Percentiles rank a stretch among this genome's conserved stretches.
These are phyloP conservation scores for Diadumene lineata DNA, from an alignment of 92 coral and sea anemone genomes.

Conservation along the genomic window DNA sequence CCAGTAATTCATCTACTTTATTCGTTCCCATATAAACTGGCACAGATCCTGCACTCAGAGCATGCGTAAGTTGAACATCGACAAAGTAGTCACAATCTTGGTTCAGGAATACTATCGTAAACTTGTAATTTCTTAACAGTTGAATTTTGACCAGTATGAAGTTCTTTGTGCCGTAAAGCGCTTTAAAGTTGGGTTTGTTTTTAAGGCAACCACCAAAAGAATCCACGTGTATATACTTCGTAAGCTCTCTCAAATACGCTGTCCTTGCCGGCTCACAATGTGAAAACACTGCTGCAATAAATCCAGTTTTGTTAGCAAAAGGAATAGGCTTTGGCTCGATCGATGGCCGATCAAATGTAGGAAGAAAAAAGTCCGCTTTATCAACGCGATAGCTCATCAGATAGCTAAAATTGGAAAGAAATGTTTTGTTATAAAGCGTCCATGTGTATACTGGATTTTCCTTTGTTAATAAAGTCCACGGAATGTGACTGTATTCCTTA, in stretches of 20 bases:
- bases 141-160: slow-evolving; percentile 33
- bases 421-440: slow-evolving; percentile 5
- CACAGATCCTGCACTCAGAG: slow-evolving; percentile 64
- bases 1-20: slow-evolving; percentile 56
- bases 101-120: slow-evolving; percentile 60
- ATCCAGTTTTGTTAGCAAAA: slow-evolving; percentile 50
- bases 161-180: neutral
- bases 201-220: slow-evolving; percentile 63
- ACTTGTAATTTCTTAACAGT: slow-evolving; percentile 53
- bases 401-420: slow-evolving; percentile 34
- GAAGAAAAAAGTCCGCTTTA: slow-evolving; percentile 46
- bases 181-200: neutral
- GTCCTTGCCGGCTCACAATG: slow-evolving; percentile 71
- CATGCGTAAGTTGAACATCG: slow-evolving; percentile 61
- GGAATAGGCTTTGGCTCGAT: slow-evolving; percentile 45
- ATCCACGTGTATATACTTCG: slow-evolving; percentile 58
- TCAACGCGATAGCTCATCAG: slow-evolving; percentile 54
- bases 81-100: slow-evolving; percentile 77
- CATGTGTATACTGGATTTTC: slow-evolving; percentile 72
- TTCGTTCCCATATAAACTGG: slow-evolving; percentile 74
- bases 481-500: slow-evolving; percentile 3
- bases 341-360: slow-evolving; percentile 30
- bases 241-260: slow-evolving; percentile 56
- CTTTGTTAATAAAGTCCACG: slow-evolving; percentile 28
- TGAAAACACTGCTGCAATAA: slow-evolving; percentile 62